phyloP scores from a whole-genome alignment of 2,888 invertebrate genomes.

The Cephus rjabovi region DNA sequence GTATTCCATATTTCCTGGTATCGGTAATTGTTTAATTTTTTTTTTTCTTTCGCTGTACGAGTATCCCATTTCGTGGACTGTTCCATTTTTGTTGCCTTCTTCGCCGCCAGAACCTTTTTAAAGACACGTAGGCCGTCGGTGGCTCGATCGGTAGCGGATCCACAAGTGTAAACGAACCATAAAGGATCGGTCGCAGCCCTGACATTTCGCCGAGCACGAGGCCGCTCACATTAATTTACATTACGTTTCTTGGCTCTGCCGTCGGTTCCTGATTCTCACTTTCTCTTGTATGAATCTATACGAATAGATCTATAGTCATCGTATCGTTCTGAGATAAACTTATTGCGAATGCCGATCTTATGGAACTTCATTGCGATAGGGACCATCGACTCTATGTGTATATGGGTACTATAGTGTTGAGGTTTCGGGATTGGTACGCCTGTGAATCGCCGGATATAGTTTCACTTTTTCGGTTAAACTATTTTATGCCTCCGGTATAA shows the following conservation, averaged over 20 bases:
- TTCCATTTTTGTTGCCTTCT: background rate
- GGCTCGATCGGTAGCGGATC: background rate
- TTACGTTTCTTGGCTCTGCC: constrained; percentile 23
- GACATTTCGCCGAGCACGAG: constrained; percentile 39
- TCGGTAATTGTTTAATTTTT: background rate
- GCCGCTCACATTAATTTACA: constrained; percentile 31
- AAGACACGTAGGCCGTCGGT: background rate
- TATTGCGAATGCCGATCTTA: background rate
- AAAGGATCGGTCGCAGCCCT: constrained; percentile 30
- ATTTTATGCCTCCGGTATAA: background rate
- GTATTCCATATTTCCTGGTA: background rate
- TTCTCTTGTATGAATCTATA: constrained; percentile 14
- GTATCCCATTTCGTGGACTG: background rate
- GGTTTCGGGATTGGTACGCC: background rate
- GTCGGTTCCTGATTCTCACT: constrained; percentile 31
- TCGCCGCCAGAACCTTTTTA: background rate
- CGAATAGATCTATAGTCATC: background rate
- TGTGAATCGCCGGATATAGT: background rate
- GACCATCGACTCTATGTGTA: background rate
- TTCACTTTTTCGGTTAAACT: background rate
- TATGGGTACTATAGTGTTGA: background rate
- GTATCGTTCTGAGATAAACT: background rate
- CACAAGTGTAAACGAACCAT: constrained; percentile 13
- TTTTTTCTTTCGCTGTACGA: background rate
- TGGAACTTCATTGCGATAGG: background rate